Percentiles rank a stretch among this genome's conserved stretches.
These are phyloP conservation scores for Eulemur mongoz DNA, from an alignment of 2,797 vertebrate genomes.

Conservation along the genomic window DNA sequence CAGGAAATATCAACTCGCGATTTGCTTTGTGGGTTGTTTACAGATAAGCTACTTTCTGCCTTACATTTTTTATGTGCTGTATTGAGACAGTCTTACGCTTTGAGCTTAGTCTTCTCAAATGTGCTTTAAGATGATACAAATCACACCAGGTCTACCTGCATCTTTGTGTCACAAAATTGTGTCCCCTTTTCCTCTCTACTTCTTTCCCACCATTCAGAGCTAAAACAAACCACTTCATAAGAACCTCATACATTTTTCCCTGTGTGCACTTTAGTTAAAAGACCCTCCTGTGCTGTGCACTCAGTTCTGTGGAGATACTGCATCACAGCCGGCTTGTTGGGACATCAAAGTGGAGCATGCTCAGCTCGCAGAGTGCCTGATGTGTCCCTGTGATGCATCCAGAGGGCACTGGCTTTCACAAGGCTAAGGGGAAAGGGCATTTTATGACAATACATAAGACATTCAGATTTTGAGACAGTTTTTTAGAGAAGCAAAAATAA, in stretches of 20 bases:
- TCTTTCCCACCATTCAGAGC: conserved; percentile 80
- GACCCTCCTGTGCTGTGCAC: conserved; percentile 66
- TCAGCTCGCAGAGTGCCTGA: conserved; percentile 65
- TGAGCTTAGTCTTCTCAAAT: conserved; percentile 76
- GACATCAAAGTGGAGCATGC: conserved; percentile 82
- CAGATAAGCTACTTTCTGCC: conserved; percentile 61
- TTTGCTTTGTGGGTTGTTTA: conserved; percentile 74
- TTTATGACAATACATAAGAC: conserved; percentile 59
- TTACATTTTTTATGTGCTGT: conserved; percentile 71
- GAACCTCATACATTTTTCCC: conserved; percentile 78
- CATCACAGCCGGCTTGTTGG: conserved; percentile 74
- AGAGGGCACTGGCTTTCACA: conserved; percentile 70
- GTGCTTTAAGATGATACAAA: conserved; percentile 80
- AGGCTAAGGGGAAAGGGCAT: conserved; percentile 11
- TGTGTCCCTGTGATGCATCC: conserved; percentile 56
- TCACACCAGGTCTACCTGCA: conserved; percentile 75
- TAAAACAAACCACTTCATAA: conserved; percentile 84
- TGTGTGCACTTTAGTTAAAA: conserved; percentile 79
- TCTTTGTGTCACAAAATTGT: conserved; percentile 75
- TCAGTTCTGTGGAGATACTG: conserved; percentile 74
- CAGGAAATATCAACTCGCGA: conserved; percentile 53
- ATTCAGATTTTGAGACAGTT: conserved; percentile 71
- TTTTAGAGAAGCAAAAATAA: conserved; percentile 73
- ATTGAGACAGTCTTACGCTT: conserved; percentile 72
- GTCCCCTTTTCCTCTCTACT: not conserved